These are phyloP conservation scores for Delichon dasypus DNA, from an alignment of 2,797 vertebrate genomes.

Conservation along the genomic window DNA sequence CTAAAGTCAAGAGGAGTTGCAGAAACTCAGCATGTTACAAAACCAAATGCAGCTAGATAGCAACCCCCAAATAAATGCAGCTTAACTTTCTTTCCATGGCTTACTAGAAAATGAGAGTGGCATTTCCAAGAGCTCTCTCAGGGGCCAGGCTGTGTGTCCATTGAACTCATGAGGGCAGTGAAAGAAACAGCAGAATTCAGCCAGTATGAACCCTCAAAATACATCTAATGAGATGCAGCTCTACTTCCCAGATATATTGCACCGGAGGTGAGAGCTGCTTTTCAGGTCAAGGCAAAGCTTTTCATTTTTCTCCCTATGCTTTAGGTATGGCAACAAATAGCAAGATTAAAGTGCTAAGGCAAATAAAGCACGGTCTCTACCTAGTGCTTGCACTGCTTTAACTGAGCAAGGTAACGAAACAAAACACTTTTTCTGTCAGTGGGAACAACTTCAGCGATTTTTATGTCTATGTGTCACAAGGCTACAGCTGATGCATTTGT, in stretches of 20 bases:
- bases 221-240: neutral
- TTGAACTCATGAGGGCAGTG: neutral
- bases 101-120: neutral
- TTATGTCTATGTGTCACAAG: neutral
- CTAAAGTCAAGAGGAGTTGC: neutral
- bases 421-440: neutral
- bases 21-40: neutral
- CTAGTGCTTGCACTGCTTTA: neutral
- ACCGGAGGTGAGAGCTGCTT: neutral
- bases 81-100: neutral
- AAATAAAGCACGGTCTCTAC: neutral
- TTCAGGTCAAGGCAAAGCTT: constrained; percentile 1
- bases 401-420: neutral
- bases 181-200: constrained; percentile 9
- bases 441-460: neutral
- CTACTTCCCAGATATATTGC: neutral
- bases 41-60: neutral
- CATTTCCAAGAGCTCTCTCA: neutral
- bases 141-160: neutral
- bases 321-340: neutral
- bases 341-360: neutral
- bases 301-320: neutral
- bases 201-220: neutral
- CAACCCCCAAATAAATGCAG: neutral
- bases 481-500: neutral